Base-by-base conservation (phyloP, 1,140 invertebrate genomes). In the Lasioglossum albipes region DNA sequence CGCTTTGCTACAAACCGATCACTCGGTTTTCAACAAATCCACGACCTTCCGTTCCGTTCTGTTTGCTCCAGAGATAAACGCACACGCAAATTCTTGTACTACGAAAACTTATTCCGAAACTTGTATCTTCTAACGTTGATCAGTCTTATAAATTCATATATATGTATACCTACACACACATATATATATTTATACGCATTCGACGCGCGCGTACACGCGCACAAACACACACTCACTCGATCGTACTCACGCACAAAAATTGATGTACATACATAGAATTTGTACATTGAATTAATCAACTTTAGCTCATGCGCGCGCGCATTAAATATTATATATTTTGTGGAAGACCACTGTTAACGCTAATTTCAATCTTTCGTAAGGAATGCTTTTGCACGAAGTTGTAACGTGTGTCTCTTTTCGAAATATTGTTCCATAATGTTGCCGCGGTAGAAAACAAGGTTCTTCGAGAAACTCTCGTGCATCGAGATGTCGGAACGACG, bases 61-160 rank as follows among this genome's bases (percentile, higher is more conserved):
- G 12, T 52, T 71, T 36, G 13, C 12, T 49, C 45, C 7, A 1
- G 41, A 20, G 7, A 20, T 68, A 64, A 64, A 22, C 31, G 31
- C 41, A 52, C 36, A 27, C 27, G 27, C 27, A 81, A 49, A 52
- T 45, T 64, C 36, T 62, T 81, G 41, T 36, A 59, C 57, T 36
- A 42, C 62, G 27, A 61, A 62, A 45, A 64, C 22, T 74, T 64
- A 61, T 52, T 62, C 49, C 67, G 54, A 41, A 75, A 73, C 61
- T 42, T 76, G 22, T 36, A 71, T 18, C 54, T 36, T 68, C 42
- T 75, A 75, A n/a, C 57, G 49, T 42, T 81, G 79, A 68, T 81
- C 79, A 76, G 73, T 81, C 72, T 81, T 81, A 76, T 76, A 76
- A 76, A 76, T 67, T 36, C 41, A 73, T 73, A 20, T 49, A 54